phyloP scores from a whole-genome alignment of 2,113 vertebrate species.

The Smithornis capensis region DNA sequence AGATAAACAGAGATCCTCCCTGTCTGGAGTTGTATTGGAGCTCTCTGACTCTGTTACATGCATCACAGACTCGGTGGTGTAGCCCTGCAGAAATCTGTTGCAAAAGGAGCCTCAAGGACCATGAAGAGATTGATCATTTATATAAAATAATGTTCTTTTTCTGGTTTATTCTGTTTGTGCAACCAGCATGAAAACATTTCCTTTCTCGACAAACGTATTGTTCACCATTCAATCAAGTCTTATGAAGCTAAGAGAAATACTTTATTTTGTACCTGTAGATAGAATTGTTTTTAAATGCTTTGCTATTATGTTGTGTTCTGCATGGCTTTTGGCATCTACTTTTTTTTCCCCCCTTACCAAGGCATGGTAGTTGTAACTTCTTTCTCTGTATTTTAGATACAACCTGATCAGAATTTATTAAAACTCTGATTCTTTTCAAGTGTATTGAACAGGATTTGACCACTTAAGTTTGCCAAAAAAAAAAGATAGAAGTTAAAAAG shows the following conservation, averaged over 20 bases:
- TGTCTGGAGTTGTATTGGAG: slow-evolving; percentile 56
- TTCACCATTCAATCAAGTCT: background rate
- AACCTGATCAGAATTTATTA: background rate
- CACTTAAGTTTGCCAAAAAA: background rate
- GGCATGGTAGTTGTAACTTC: background rate
- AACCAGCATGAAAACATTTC: slow-evolving; percentile 65
- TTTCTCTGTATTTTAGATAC: background rate
- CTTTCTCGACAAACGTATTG: slow-evolving; percentile 51
- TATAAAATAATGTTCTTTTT: slow-evolving; percentile 73
- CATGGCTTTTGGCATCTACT: background rate
- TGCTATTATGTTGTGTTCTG: background rate
- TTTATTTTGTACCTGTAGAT: slow-evolving; percentile 8
- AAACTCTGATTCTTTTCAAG: background rate
- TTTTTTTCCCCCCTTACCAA: background rate
- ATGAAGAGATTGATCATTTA: slow-evolving; percentile 68
- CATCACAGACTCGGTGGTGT: slow-evolving; percentile 58
- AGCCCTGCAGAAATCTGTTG: slow-evolving; percentile 61
- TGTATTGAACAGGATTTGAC: background rate
- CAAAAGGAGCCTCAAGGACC: slow-evolving; percentile 58
- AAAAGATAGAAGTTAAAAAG: background rate
- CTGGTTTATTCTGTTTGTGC: slow-evolving; percentile 72
- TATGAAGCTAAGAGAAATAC: background rate
- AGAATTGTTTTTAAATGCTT: slow-evolving; percentile 31
- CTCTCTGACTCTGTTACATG: slow-evolving; percentile 68
- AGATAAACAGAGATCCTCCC: slow-evolving; percentile 49